Conservation (phyloP, 1,140 invertebrate genomes). For the Halictus rubicundus region DNA sequence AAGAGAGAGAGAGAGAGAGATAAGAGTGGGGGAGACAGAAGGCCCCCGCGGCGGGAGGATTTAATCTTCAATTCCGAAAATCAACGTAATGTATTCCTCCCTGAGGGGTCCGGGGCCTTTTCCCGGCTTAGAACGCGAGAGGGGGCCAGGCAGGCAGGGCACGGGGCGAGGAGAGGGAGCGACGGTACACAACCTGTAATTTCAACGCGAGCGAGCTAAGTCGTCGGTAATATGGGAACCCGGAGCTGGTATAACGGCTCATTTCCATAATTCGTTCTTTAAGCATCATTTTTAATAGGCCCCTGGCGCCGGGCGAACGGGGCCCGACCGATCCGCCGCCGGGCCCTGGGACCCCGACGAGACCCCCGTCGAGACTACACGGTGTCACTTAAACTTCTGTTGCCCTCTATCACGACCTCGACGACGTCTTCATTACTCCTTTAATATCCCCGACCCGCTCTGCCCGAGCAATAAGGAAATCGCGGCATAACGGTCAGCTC, state of each 20-base stretch:
- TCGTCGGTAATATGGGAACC: conserved; percentile 76
- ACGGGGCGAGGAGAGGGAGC: background rate
- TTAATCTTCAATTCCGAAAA: conserved; percentile 73
- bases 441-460: background rate
- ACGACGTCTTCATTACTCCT: conserved; percentile 43
- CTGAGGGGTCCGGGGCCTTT: conserved; percentile 62
- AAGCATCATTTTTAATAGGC: conserved; percentile 79
- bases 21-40: background rate
- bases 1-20: background rate
- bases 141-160: conserved; percentile 8
- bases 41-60: conserved; percentile 53
- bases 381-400: conserved; percentile 57
- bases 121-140: conserved; percentile 45
- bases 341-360: conserved; percentile 37
- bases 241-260: conserved; percentile 70
- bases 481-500: conserved; percentile 2
- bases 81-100: conserved; percentile 75
- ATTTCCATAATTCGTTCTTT: conserved; percentile 80
- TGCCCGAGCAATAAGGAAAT: background rate
- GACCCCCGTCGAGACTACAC: conserved; percentile 61
- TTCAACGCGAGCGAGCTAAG: conserved; percentile 75
- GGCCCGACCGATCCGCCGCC: conserved; percentile 31
- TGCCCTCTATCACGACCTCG: conserved; percentile 39
- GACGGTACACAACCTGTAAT: conserved; percentile 72
- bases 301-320: conserved; percentile 72